A percentile compares a stretch with the other conserved stretches of the same genome.
phyloP scores from a whole-genome alignment of 2,797 vertebrate species.

The Miichthys miiuy region DNA sequence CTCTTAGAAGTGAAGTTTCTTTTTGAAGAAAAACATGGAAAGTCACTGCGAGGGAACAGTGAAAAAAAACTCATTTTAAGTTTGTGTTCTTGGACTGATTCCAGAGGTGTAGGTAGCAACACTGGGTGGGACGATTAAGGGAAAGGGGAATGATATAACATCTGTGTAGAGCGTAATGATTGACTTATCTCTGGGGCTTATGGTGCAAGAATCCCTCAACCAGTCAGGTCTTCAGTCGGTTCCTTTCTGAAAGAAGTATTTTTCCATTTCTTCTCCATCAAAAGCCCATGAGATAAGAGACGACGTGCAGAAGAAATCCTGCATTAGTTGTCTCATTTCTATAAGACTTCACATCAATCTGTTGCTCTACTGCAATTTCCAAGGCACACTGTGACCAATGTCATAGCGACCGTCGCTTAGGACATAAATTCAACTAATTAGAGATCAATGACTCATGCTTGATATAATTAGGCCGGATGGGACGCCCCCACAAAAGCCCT shows the following conservation, averaged over 20 bases:
- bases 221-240: slow-evolving; percentile 48
- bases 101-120: slow-evolving; percentile 43
- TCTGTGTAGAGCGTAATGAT: slow-evolving; percentile 52
- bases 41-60: slow-evolving; percentile 17
- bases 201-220: slow-evolving; percentile 29
- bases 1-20: slow-evolving; percentile 28
- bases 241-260: slow-evolving; percentile 43
- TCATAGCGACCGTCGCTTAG: slow-evolving; percentile 45
- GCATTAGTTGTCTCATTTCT: slow-evolving; percentile 39
- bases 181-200: slow-evolving; percentile 57
- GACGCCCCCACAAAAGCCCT: slow-evolving; percentile 41
- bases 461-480: slow-evolving; percentile 66
- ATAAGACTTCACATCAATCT: slow-evolving; percentile 36
- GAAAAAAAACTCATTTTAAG: slow-evolving; percentile 23
- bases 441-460: slow-evolving; percentile 70
- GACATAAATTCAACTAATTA: slow-evolving; percentile 78
- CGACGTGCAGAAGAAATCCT: slow-evolving; percentile 28
- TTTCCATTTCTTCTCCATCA: slow-evolving; percentile 49
- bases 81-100: slow-evolving; percentile 38
- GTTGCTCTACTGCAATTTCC: slow-evolving; percentile 49
- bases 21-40: slow-evolving; percentile 7
- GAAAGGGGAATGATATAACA: slow-evolving; percentile 43
- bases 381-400: slow-evolving; percentile 49
- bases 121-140: slow-evolving; percentile 42
- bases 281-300: slow-evolving; percentile 44